phyloP scores from a whole-genome alignment of 2,888 invertebrate genomes.

The Andrena camellia region DNA sequence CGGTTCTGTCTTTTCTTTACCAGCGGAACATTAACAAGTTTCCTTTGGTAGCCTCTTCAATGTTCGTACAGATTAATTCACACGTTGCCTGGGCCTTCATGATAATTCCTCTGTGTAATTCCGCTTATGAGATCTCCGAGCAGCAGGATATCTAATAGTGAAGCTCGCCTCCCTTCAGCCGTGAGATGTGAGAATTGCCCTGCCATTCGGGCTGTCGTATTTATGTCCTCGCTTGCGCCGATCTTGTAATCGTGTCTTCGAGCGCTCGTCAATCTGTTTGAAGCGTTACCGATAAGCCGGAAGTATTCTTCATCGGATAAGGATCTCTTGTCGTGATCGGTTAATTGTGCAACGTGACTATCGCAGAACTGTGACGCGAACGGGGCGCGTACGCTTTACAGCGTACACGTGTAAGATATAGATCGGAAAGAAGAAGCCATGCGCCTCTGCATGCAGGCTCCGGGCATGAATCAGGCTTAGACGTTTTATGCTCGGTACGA shows the following conservation, averaged over 20 bases:
- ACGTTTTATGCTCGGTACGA: conserved; percentile 36
- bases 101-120: background rate
- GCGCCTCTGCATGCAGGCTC: background rate
- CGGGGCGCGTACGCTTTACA: background rate
- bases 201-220: background rate
- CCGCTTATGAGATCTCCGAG: background rate
- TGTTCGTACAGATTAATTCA: background rate
- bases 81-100: conserved; percentile 6
- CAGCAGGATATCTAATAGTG: background rate
- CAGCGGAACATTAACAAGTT: background rate
- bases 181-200: background rate
- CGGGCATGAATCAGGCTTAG: conserved; percentile 45
- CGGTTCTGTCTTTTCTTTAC: background rate
- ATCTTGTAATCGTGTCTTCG: background rate
- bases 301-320: background rate
- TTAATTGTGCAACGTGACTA: conserved; percentile 1
- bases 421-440: conserved; percentile 21
- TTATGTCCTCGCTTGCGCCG: background rate
- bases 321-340: conserved; percentile 11
- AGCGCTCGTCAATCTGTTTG: background rate
- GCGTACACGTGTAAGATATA: conserved; percentile 4
- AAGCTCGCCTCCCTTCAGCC: background rate
- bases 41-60: background rate
- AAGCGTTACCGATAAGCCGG: background rate
- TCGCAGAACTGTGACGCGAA: conserved; percentile 1